A percentile compares a stretch with the other conserved stretches of the same genome.
Conservation (phyloP, 2,113 vertebrate species). For the Hypomesus transpacificus region DNA sequence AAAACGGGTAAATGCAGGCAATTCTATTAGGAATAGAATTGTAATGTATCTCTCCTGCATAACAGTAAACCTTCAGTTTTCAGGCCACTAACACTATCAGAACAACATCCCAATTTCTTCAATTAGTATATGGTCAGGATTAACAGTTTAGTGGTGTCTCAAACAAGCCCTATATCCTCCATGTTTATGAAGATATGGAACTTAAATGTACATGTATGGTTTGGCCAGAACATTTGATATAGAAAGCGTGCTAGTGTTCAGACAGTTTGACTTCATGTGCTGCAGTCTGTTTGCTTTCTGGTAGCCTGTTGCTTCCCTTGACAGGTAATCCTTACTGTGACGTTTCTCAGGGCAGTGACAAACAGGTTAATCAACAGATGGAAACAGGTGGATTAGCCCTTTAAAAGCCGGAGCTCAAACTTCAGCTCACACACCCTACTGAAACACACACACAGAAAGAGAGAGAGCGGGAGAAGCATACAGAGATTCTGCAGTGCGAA, state of each 20-base stretch:
- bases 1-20: not conserved
- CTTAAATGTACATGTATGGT: not conserved
- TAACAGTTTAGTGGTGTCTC: too few relatives aligned
- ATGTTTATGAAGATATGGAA: not conserved
- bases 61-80: not conserved
- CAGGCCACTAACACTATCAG: not conserved
- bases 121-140: not conserved
- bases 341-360: conserved; percentile 40
- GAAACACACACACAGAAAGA: not conserved
- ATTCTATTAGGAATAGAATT: not conserved
- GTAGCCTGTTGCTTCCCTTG: conserved; percentile 34
- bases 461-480: conserved; percentile 6
- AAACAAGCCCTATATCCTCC: too few relatives aligned
- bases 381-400: conserved; percentile 70
- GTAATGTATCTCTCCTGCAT: too few relatives aligned
- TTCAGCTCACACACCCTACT: conserved; percentile 17
- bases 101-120: not conserved
- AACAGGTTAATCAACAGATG: conserved; percentile 68
- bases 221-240: not conserved
- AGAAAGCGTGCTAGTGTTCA: too few relatives aligned
- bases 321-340: conserved; percentile 53
- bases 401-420: conserved; percentile 55
- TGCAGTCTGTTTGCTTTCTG: conserved; percentile 39
- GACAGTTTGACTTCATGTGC: not conserved
- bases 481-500: too few relatives aligned